Conservation (phyloP, 2,797 vertebrate genomes). For the Schizopygopsis malacanthus region DNA sequence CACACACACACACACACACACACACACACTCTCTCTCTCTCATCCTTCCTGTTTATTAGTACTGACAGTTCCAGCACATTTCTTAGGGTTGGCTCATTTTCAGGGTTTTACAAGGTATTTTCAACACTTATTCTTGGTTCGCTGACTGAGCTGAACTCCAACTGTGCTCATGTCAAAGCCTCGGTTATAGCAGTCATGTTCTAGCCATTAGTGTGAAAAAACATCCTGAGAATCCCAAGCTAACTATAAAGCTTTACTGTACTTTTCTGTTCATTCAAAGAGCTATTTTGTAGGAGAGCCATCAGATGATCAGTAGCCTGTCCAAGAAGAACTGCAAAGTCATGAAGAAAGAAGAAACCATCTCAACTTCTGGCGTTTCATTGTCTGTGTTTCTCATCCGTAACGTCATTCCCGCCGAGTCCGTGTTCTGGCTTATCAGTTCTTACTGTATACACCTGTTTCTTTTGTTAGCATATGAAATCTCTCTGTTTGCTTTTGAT, state of each 20-base stretch:
- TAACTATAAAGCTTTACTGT: conserved; percentile 22
- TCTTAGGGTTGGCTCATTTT: not conserved
- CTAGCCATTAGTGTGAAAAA: not conserved
- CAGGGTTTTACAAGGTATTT: conserved; percentile 18
- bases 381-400: conserved; percentile 1
- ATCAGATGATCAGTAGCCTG: conserved; percentile 36
- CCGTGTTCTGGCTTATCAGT: conserved; percentile 32
- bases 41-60: not conserved
- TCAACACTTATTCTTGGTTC: not conserved
- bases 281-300: conserved; percentile 16
- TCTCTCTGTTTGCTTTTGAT: conserved; percentile 10
- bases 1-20: too few relatives aligned
- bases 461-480: conserved; percentile 17
- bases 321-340: conserved; percentile 34
- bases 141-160: not conserved
- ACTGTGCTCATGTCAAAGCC: conserved; percentile 21
- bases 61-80: conserved; percentile 6
- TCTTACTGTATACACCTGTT: not conserved
- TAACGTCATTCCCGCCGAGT: conserved; percentile 15
- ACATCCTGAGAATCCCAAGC: not conserved
- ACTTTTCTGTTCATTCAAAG: conserved; percentile 16
- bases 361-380: conserved; percentile 7
- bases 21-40: not conserved
- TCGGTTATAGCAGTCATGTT: conserved; percentile 12
- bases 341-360: conserved; percentile 3